phyloP scores from a whole-genome alignment of 2,113 vertebrate genomes.

The Apaloderma vittatum region DNA sequence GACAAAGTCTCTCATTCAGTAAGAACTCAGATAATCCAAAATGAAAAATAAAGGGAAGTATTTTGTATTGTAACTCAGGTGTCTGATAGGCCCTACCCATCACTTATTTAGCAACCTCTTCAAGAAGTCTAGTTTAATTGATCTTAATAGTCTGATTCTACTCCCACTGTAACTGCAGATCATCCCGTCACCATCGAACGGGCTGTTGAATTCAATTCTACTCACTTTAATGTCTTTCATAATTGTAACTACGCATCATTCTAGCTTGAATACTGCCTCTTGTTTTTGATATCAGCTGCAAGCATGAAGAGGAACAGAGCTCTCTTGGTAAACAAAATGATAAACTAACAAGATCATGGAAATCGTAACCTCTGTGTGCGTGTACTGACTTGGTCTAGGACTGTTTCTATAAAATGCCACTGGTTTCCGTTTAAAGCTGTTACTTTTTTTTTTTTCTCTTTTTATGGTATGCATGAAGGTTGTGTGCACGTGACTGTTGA shows the following conservation, averaged over 20 bases:
- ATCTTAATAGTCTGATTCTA: background rate
- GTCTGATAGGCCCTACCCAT: background rate
- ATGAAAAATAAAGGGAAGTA: background rate
- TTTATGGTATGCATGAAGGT: background rate
- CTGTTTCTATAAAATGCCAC: background rate
- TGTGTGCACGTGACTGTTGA: background rate
- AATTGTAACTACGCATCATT: background rate
- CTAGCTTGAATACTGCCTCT: background rate
- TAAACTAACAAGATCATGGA: background rate
- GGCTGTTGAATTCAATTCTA: background rate
- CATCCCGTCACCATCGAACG: conserved; percentile 5
- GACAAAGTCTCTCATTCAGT: background rate
- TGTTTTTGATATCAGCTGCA: background rate
- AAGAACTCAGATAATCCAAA: background rate
- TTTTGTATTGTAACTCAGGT: background rate
- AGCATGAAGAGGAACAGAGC: background rate
- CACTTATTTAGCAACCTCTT: background rate
- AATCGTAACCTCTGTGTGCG: background rate
- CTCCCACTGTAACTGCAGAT: background rate
- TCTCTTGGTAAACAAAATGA: background rate
- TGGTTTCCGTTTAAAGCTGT: background rate
- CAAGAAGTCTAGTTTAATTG: background rate
- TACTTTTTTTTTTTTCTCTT: background rate
- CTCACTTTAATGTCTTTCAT: background rate
- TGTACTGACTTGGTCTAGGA: background rate